Percentiles rank a stretch among this genome's conserved stretches.
Evolutionary conservation across 1,140 invertebrate genomes (phyloP).

Genomic region (Eupristina koningsbergeri): DNA sequence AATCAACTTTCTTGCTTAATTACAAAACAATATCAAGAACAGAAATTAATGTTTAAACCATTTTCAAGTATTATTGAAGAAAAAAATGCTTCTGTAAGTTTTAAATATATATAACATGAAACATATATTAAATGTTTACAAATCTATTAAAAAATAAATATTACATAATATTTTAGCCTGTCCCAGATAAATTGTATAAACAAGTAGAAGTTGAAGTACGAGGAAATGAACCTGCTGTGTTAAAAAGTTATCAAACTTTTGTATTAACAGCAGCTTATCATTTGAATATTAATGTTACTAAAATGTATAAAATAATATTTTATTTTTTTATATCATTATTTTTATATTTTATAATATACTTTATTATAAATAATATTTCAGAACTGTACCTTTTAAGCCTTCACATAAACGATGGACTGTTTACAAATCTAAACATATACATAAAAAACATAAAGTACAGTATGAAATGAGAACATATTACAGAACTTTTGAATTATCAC

Average conservation of each 20-base stretch:
- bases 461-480: constrained; percentile 97
- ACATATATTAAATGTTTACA: background rate
- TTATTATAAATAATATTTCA: constrained; percentile 65
- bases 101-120: background rate
- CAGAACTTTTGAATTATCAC: constrained; percentile 85
- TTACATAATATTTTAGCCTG: constrained; percentile 36
- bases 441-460: constrained; percentile 95
- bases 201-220: constrained; percentile 89
- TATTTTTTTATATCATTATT: background rate
- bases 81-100: background rate
- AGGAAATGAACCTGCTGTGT: constrained; percentile 88
- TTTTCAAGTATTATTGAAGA: constrained; percentile 24
- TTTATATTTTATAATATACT: constrained; percentile 35
- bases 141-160: background rate
- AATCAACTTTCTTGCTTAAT: background rate
- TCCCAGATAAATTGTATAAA: constrained; percentile 85
- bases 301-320: constrained; percentile 76
- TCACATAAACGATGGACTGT: constrained; percentile 84
- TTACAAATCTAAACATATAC: constrained; percentile 90
- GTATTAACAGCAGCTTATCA: constrained; percentile 83
- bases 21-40: background rate
- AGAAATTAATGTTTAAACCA: constrained; percentile 25
- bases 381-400: constrained; percentile 82
- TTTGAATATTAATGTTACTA: constrained; percentile 83
- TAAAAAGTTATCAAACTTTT: constrained; percentile 92